phyloP scores from a whole-genome alignment of 2,113 vertebrate species.

The Burhinus oedicnemus region DNA sequence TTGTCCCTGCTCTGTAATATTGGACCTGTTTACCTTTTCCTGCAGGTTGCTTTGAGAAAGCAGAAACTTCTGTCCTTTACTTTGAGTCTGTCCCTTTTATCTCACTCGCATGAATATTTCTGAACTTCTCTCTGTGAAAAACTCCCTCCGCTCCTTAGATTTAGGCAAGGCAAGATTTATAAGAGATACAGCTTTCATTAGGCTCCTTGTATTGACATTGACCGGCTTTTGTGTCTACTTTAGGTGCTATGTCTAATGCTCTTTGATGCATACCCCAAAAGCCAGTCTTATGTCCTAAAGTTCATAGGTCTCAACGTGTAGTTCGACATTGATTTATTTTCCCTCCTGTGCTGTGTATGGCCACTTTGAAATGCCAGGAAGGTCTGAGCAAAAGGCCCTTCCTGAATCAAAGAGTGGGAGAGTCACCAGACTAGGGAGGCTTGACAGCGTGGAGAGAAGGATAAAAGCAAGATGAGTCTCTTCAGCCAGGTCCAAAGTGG shows the following conservation, averaged over 20 bases:
- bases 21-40: neutral
- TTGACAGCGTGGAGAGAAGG: neutral
- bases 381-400: neutral
- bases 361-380: neutral
- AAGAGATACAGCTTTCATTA: neutral
- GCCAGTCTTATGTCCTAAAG: neutral
- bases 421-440: neutral
- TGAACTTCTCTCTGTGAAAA: neutral
- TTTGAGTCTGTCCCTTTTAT: neutral
- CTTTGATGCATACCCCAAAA: neutral
- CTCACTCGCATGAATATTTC: neutral
- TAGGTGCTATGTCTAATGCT: neutral
- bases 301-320: neutral
- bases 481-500: neutral
- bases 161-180: neutral
- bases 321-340: neutral
- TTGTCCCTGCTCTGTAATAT: neutral
- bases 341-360: neutral
- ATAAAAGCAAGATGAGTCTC: neutral
- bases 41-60: neutral
- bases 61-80: neutral
- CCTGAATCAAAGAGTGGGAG: neutral
- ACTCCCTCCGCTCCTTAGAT: neutral
- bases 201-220: neutral
- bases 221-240: neutral